Evolutionary conservation across 1,140 invertebrate genomes (phyloP), one percentile per base, ranked within the genome.

Genomic region (Drosophila simulans): DNA sequence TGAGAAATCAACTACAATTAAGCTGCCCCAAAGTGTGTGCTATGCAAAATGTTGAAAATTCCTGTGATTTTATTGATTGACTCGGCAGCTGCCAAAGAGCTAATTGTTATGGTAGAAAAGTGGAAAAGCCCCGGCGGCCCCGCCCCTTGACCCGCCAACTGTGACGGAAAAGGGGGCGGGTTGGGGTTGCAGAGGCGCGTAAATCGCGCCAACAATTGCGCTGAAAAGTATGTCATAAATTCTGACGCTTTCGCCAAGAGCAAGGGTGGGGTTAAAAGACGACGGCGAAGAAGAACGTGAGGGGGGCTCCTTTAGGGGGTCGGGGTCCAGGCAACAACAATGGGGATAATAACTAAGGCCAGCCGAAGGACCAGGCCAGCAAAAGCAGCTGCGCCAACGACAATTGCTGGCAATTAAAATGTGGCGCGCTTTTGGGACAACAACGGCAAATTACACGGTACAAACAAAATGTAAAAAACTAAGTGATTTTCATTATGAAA

Each of bases 391-490:
- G 84, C 79, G 77, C 66, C 73, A 52, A 57, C 55, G 51, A 53
- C 89, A 91, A 91, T 91, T 91, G 89, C 73, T 91, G 89, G 89
- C 89, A 91, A 91, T 91, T 91, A 91, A 91, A 91, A 91, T 91
- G 80, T 90, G 85, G 77, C 85, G 84, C 80, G 81, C 60, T 89
- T 89, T 52, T 35, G 49, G 10, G 71, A 71, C 76, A 60, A 54
- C 54, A 75, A 54, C 57, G 77, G 65, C 43, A 48, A 68, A 51
- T 37, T 68, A 49, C 59, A 83, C 45, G 17, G 52, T 51, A 27
- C 43, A 11, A 37, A 46, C 48, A 45, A 45, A 12, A 4, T 0
- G 2, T 17, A 11, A 3, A 10, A 4, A 8, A 17, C 17, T 3
- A 17, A 22, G 20, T 22, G 20, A 22, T 2, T 22, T 22, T 22